Conservation (phyloP, 1,140 invertebrate species). For the Aethina tumida region DNA sequence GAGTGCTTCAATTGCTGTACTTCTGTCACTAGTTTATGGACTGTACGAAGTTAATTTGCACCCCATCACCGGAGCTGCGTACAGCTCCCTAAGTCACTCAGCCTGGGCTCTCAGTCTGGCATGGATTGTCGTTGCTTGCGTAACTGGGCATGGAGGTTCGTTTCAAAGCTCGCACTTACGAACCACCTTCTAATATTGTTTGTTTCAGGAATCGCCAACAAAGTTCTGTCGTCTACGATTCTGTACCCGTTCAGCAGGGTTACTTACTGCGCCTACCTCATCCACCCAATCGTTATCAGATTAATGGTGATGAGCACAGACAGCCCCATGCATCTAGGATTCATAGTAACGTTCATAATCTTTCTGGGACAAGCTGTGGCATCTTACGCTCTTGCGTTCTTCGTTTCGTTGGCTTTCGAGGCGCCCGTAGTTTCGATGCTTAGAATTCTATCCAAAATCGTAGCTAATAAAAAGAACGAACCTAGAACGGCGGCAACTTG, state of each 20-base stretch:
- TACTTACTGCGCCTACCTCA: constrained; percentile 73
- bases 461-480: constrained; percentile 14
- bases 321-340: constrained; percentile 66
- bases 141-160: constrained; percentile 74
- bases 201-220: constrained; percentile 56
- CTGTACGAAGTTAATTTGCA: constrained; percentile 60
- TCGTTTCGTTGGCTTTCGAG: constrained; percentile 70
- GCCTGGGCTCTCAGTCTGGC: constrained; percentile 71
- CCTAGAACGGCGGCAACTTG: too few relatives aligned
- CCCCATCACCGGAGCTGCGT: constrained; percentile 60
- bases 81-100: constrained; percentile 74
- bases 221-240: constrained; percentile 61
- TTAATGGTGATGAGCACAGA: constrained; percentile 66
- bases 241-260: constrained; percentile 75
- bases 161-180: not conserved
- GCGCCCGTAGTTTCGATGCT: constrained; percentile 75
- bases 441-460: constrained; percentile 54
- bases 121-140: constrained; percentile 84
- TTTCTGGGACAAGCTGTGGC: constrained; percentile 67
- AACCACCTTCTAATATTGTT: constrained; percentile 7
- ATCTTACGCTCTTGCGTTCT: constrained; percentile 66
- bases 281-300: constrained; percentile 71
- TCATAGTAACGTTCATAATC: constrained; percentile 63
- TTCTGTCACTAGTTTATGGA: constrained; percentile 65
- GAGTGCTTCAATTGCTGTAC: constrained; percentile 49